Percentiles rank a stretch among this genome's conserved stretches.
Conservation (phyloP, 2,113 vertebrate species). For the Atlantisia rogersi region DNA sequence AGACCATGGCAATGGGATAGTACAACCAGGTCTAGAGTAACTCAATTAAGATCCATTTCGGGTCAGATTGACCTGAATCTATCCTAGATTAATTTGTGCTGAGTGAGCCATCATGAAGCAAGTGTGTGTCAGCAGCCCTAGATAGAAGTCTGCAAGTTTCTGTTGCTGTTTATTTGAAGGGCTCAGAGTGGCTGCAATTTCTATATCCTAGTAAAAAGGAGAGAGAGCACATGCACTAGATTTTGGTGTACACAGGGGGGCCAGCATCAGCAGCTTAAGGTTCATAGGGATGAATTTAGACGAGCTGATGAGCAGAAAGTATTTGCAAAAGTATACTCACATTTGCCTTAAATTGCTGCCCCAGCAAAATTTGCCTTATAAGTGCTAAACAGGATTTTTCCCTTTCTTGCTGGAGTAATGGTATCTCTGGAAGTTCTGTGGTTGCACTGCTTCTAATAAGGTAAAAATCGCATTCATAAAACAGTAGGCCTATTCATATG, state of each 20-base stretch:
- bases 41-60: neutral
- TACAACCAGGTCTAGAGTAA: neutral
- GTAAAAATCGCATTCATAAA: neutral
- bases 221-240: accelerated
- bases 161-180: neutral
- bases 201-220: neutral
- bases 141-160: neutral
- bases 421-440: neutral
- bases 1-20: constrained; percentile 16
- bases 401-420: neutral
- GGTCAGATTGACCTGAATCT: constrained; percentile 37
- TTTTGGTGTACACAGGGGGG: neutral
- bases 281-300: neutral
- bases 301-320: neutral
- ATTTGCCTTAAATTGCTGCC: neutral
- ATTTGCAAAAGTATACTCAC: neutral
- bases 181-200: neutral
- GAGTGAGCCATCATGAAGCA: constrained; percentile 2
- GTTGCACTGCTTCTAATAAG: neutral
- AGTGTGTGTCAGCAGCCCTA: neutral
- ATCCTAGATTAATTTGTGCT: constrained; percentile 18
- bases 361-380: no score
- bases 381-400: neutral
- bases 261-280: neutral
- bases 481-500: neutral